Base-by-base conservation (phyloP, 2,797 vertebrate genomes). In the Triplophysa yarkandensis region DNA sequence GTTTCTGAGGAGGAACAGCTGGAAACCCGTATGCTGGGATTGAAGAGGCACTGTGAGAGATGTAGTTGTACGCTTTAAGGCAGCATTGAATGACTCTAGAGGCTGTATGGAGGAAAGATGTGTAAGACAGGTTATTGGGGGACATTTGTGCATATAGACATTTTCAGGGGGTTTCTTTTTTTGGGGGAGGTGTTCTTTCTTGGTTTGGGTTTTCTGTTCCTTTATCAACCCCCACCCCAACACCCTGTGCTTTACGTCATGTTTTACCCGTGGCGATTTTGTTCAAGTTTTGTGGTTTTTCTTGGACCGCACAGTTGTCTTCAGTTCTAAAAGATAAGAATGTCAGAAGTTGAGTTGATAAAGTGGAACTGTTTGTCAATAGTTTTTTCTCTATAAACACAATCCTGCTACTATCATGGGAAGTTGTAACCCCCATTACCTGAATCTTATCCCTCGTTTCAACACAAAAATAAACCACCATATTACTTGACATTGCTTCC, bases 401-500 rank as follows among this genome's bases (percentile, higher is more conserved):
- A 55, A 77, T 78, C 71, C 76, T 79, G 70, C 72, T 74, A 68
- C 73, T 77, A 75, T 80, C 77, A 39, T 69, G 60, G 65, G 60
- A 77, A 70, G 62, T 66, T 83, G 68, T 80, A 11, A 61, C 64
- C 43, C 48, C 19, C 48, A 61, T 41, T 52, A 27, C 55, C 23
- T 61, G 21, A 13, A 54, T 10, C 60, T 54, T 55, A 50, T 66
- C 34, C 28, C 21, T 68, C 55, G 16, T 55, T 39, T 44, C 43
- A 71, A 48, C 71, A 66, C 25, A 66, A 63, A 44, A 76, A 44
- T 74, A 73, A 71, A 66, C 64, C 61, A 66, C 70, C 73, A 61
- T 64, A 23, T 76, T 86, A 83, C 83, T 80, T 83, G 80, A 85
- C 71, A 63, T 77, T 75, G 41, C 68, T 76, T 78, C 66, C 61